These are phyloP conservation scores for Todiramphus saurophagus DNA, from an alignment of 2,113 vertebrate genomes.

Conservation along the genomic window DNA sequence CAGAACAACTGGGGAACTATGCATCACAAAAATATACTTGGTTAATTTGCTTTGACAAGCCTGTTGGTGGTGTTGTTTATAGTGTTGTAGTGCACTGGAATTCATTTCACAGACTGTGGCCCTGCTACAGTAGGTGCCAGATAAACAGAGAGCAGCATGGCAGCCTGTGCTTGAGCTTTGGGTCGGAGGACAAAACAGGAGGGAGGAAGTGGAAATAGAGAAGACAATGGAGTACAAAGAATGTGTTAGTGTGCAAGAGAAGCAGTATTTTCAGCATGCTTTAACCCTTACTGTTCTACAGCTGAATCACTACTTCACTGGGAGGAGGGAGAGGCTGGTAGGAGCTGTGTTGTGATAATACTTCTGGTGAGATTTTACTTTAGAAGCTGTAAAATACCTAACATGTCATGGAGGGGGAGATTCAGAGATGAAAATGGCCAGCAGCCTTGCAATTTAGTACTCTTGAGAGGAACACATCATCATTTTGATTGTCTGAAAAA, in stretches of 20 bases:
- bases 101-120: slow-evolving; percentile 4
- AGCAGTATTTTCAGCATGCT: background rate
- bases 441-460: background rate
- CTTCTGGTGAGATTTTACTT: background rate
- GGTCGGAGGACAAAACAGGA: background rate
- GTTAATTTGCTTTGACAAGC: slow-evolving; percentile 15
- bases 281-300: background rate
- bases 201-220: background rate
- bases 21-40: background rate
- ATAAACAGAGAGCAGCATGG: background rate
- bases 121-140: background rate
- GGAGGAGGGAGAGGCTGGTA: background rate
- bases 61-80: background rate
- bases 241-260: background rate
- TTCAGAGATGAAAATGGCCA: background rate
- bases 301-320: background rate
- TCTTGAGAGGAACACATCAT: background rate
- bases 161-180: background rate
- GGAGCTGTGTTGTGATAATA: background rate
- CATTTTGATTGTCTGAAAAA: background rate
- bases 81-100: background rate
- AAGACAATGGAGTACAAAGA: background rate
- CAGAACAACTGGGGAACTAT: background rate
- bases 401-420: background rate
- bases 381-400: background rate